A percentile compares a stretch with the other conserved stretches of the same genome.
phyloP scores from a whole-genome alignment of 2,888 invertebrate species.

The Acanthosepion esculentum region DNA sequence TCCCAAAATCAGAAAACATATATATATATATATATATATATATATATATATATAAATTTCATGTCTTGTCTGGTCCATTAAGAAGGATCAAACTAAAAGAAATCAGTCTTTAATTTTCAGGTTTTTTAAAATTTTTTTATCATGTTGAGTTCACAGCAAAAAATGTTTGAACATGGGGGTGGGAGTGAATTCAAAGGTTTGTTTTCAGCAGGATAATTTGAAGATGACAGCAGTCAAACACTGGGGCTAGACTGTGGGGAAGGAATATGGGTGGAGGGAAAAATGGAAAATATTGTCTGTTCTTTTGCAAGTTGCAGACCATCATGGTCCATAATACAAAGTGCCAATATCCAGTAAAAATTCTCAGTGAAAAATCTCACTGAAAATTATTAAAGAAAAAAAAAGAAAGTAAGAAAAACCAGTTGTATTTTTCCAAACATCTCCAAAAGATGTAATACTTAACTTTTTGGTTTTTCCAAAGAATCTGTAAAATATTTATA shows the following conservation, averaged over 20 bases:
- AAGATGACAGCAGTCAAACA: background rate
- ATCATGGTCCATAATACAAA: background rate
- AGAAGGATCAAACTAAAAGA: too few relatives aligned
- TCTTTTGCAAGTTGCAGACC: background rate
- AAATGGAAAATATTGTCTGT: background rate
- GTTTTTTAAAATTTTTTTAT: background rate
- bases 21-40: background rate
- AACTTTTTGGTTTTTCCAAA: background rate
- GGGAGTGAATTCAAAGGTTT: background rate
- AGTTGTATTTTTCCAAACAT: background rate
- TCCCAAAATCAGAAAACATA: background rate
- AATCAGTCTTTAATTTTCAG: background rate
- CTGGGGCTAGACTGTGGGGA: background rate
- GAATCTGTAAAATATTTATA: background rate
- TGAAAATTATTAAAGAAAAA: background rate
- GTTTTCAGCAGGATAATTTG: background rate
- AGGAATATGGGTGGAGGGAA: slow-evolving; percentile 33
- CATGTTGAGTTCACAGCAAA: background rate
- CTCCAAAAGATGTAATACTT: background rate
- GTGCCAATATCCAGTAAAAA: background rate
- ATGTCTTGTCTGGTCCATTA: too few relatives aligned
- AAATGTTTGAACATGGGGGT: background rate
- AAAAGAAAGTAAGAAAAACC: background rate
- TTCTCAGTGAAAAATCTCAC: background rate
- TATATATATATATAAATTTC: background rate